Percentiles rank a stretch among this genome's conserved stretches.
These are phyloP conservation scores for Agrotis puta DNA, from an alignment of 2,888 invertebrate species.

Conservation along the genomic window DNA sequence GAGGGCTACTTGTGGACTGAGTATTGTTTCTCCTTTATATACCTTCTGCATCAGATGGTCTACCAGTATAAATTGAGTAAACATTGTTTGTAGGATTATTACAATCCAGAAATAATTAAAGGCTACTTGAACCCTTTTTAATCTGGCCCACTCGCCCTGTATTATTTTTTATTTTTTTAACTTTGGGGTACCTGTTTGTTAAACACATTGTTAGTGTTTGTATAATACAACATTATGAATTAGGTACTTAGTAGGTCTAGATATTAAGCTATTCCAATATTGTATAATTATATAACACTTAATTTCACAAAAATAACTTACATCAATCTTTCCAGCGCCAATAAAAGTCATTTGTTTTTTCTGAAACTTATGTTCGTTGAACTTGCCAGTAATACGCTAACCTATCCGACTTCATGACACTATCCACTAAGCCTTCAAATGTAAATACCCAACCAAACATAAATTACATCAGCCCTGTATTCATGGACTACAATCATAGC, in stretches of 20 bases:
- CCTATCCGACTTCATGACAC: constrained; percentile 2
- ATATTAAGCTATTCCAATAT: neutral
- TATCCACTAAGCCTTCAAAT: neutral
- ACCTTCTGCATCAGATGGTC: constrained; percentile 23
- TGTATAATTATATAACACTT: too few relatives aligned
- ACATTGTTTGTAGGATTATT: constrained; percentile 28
- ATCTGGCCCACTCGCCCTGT: neutral
- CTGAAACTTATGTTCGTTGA: neutral
- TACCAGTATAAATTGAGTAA: constrained; percentile 9
- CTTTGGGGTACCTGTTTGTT: neutral
- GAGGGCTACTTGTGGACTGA: constrained; percentile 35
- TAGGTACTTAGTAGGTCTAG: too few relatives aligned
- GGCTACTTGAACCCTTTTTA: neutral
- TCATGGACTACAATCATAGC: constrained; percentile 43
- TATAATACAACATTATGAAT: too few relatives aligned
- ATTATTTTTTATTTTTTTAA: constrained; percentile 2
- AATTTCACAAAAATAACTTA: too few relatives aligned
- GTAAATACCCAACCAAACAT: constrained; percentile 10
- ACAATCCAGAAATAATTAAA: constrained; percentile 18
- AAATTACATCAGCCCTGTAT: constrained; percentile 25
- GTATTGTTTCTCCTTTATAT: constrained; percentile 26
- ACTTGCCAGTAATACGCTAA: too few relatives aligned
- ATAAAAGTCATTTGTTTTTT: neutral
- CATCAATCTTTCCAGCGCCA: neutral
- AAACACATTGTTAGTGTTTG: neutral